Base-by-base conservation (phyloP, 2,888 invertebrate species). In the Epiblema foenella region DNA sequence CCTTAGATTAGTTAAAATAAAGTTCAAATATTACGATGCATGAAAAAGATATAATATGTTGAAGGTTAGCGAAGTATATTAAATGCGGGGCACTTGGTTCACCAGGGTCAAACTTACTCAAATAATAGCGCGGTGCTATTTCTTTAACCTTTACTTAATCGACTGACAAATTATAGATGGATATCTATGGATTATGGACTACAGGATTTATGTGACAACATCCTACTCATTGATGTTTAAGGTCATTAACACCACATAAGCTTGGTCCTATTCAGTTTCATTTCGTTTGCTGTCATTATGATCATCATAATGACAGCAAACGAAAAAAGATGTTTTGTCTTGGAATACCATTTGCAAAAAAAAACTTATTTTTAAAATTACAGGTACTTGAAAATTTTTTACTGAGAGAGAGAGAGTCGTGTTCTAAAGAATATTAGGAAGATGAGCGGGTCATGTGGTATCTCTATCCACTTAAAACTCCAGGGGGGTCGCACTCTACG, bases 91-190 rank as follows among this genome's bases (percentile, higher is more conserved):
- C 54, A 57, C 18, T 57, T 37, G 33, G 69, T 69, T 69, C 63
- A 57, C 57, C 29, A 51, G 39, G 66, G 70, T 71, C 71, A 71
- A 67, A 71, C 60, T 65, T 67, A 20, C 71, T 57, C 49, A 62
- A 71, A 67, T 71, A 71, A 70, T 71, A 65, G 64, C 37, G 46
- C 63, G 33, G 64, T 71, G 56, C 49, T 69, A 62, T 56, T 54
- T 54, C 52, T 66, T 62, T 71, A 62, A 71, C 71, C 66, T 62
- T 51, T 67, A 37, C 39, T 39, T 52, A 64, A 52, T 52, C 64
- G 52, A 24, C 63, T 52, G 33, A 37, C 37, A 63, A 51, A 63
- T 63, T 63, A 37, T 51, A 12, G 51, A 51, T n/a, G n/a, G n/a
- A n/a, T 42, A 42, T 0, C 1, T 60, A 60, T 10, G n/a, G n/a